Conservation (phyloP, 2,797 vertebrate genomes). For the Tokudaia tokunoshimensis region DNA sequence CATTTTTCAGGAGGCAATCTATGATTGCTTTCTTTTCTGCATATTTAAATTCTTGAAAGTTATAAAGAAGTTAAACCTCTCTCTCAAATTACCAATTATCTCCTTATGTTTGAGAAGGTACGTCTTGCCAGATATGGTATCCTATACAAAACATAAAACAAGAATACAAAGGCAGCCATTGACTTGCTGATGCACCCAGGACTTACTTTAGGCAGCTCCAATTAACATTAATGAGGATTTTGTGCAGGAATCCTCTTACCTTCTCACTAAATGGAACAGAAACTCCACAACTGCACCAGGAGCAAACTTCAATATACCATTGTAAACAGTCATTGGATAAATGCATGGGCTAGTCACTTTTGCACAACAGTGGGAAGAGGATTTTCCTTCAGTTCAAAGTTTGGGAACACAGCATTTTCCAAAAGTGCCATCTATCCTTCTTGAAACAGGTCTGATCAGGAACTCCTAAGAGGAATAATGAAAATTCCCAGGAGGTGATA, state of each 20-base stretch:
- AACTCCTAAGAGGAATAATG: neutral
- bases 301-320: slow-evolving; percentile 23
- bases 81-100: slow-evolving; percentile 72
- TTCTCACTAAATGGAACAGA: slow-evolving; percentile 57
- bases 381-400: slow-evolving; percentile 19
- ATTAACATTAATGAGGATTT: slow-evolving; percentile 77
- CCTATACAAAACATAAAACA: slow-evolving; percentile 58
- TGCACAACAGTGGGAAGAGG: slow-evolving; percentile 41
- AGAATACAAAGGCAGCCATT: slow-evolving; percentile 70
- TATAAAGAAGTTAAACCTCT: slow-evolving; percentile 70
- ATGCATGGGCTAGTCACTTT: slow-evolving; percentile 19
- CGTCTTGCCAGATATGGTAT: slow-evolving; percentile 62
- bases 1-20: slow-evolving; percentile 62
- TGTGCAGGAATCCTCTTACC: slow-evolving; percentile 65
- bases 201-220: slow-evolving; percentile 75
- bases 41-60: slow-evolving; percentile 68
- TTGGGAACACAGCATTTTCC: neutral
- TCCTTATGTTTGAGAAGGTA: slow-evolving; percentile 65
- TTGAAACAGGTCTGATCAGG: neutral
- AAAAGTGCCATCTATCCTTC: neutral
- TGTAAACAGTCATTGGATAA: neutral
- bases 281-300: slow-evolving; percentile 71
- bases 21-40: slow-evolving; percentile 61
- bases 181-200: slow-evolving; percentile 16
- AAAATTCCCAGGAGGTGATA: neutral